phyloP scores from a whole-genome alignment of 2,113 vertebrate species.

The Centropus bengalensis region DNA sequence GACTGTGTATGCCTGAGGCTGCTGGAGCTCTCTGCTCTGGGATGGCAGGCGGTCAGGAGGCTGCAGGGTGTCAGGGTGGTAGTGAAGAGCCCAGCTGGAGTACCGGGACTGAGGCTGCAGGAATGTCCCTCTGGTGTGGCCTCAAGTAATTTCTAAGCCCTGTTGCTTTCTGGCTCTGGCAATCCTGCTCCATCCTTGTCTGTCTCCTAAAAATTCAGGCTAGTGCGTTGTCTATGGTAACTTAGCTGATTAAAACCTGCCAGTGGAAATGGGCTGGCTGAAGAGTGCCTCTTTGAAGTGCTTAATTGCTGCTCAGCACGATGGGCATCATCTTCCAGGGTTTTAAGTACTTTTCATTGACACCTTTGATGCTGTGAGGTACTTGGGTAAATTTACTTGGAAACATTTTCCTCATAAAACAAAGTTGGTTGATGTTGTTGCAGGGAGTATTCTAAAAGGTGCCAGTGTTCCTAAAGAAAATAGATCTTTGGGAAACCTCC shows the following conservation, averaged over 20 bases:
- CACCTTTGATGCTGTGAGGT: neutral
- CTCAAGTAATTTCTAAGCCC: neutral
- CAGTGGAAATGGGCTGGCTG: neutral
- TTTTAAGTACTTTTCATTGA: neutral
- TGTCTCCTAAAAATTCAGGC: neutral
- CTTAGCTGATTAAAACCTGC: neutral
- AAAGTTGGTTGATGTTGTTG: neutral
- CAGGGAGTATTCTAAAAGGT: neutral
- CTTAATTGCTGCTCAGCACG: neutral
- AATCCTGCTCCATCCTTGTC: accelerated
- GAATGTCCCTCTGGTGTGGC: neutral
- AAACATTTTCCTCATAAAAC: neutral
- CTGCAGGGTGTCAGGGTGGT: accelerated
- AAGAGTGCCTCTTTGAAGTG: neutral
- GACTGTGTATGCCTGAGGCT: accelerated
- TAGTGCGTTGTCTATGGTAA: neutral
- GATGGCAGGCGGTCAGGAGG: neutral
- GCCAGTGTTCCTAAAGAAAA: neutral
- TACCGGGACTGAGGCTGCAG: neutral
- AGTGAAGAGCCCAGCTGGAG: neutral
- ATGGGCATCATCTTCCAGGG: neutral
- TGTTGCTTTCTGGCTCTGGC: neutral
- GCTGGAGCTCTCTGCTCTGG: neutral
- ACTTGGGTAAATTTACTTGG: neutral
- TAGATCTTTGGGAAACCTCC: neutral